A percentile compares a stretch with the other conserved stretches of the same genome.
These are phyloP conservation scores for Rhamnusium bicolor DNA, from an alignment of 2,888 invertebrate species.

Conservation along the genomic window DNA sequence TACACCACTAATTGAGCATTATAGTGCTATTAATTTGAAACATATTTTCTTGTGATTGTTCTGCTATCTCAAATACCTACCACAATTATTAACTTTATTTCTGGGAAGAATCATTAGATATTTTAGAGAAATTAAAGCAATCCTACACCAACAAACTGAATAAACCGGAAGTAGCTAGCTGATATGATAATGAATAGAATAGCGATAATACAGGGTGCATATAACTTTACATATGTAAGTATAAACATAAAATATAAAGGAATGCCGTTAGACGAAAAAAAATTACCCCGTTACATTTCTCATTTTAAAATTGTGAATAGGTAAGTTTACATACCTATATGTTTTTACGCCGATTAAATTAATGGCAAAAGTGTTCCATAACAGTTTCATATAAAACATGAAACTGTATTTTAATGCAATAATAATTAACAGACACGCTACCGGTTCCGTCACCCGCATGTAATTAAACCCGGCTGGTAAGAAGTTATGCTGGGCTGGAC, in stretches of 20 bases:
- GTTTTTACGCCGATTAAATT: neutral
- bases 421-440: neutral
- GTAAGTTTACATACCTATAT: too few relatives aligned
- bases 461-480: neutral
- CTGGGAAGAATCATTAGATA: too few relatives aligned
- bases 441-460: neutral
- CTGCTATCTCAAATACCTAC: too few relatives aligned
- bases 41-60: too few relatives aligned
- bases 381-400: neutral
- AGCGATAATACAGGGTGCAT: neutral
- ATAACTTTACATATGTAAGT: too few relatives aligned
- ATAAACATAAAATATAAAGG: too few relatives aligned
- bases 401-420: neutral
- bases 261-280: too few relatives aligned
- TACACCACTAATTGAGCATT: too few relatives aligned
- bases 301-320: too few relatives aligned
- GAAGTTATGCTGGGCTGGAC: neutral
- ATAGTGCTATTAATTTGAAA: too few relatives aligned
- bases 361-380: neutral
- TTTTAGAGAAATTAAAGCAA: neutral
- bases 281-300: too few relatives aligned
- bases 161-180: neutral
- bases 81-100: too few relatives aligned
- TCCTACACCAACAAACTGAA: neutral
- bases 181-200: neutral